Conservation (phyloP, 2,113 vertebrate species). For the mouse (Mus musculus) region DNA sequence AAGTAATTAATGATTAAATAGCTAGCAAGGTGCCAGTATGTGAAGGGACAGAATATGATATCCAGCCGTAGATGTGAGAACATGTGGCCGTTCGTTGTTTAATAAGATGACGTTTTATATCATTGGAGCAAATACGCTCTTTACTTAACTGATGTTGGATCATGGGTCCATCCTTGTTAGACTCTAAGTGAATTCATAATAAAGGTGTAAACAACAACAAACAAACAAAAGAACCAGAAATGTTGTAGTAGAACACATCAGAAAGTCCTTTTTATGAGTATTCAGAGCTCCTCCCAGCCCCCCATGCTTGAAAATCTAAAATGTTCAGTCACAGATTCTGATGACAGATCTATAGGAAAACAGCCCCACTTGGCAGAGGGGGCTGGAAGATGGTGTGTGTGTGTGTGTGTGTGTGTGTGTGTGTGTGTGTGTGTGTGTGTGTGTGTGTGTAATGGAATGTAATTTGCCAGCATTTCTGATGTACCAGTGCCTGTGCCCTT, state of each 20-base stretch:
- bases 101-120: neutral
- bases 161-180: neutral
- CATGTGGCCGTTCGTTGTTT: neutral
- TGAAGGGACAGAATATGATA: neutral
- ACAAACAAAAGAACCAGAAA: neutral
- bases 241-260: neutral
- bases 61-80: neutral
- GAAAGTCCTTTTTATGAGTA: neutral
- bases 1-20: conserved; percentile 11
- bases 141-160: neutral
- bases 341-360: neutral
- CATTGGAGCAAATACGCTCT: neutral
- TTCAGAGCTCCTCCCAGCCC: neutral
- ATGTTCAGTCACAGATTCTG: neutral
- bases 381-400: neutral
- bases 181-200: neutral
- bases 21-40: neutral
- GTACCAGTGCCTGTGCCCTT: too few relatives aligned
- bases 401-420: neutral
- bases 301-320: neutral
- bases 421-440: too few relatives aligned
- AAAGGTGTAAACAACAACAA: conserved; percentile 3
- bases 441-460: neutral
- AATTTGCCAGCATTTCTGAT: neutral
- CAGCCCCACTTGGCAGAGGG: neutral